Base-by-base conservation (phyloP, 1,140 invertebrate species). In the Bacillus rossius region DNA sequence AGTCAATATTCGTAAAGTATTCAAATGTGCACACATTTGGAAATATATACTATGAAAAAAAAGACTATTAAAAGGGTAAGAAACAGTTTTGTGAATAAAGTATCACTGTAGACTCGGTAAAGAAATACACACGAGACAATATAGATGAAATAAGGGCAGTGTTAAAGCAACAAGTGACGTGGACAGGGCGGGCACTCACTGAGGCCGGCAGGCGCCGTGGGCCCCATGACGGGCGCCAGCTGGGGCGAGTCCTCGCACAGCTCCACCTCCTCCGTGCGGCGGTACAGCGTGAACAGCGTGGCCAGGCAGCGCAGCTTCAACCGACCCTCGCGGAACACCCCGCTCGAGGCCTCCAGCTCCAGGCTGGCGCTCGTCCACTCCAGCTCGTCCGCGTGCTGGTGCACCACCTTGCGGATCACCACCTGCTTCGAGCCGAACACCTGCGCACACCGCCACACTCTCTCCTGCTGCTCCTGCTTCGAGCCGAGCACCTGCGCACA, bases 241-340 rank as follows among this genome's bases (percentile, higher is more conserved):
- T 73, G 68, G 2, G 76, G 76, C 20, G 74, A 72, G 51, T 77
- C 74, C 57, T 78, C 75, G 43, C 71, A 67, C 20, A 78, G 66
- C 51, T 71, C 70, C 16, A 70, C 62, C 50, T 75, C 73, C 43
- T 66, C 61, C 40, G 65, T 67, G 48, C 65, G 60, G 47, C 67
- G 64, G 67, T 75, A 75, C 19, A 74, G 56, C 17, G 70, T 69
- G 62, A 71, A 78, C 66, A 77, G 70, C 22, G 72, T 74, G 8
- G 74, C 74, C 25, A 75, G 64, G 63, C 76, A 78, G 20, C 73
- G 68, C 19, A 78, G 63, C 52, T 71, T 67, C 57, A 77, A 62
- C 53, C 70, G 69, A 17, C 76, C 74, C 20, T 72, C 72, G 16
- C 68, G 66, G 66, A 78, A 78, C 40, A 74, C 66, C 29, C 64